These are phyloP conservation scores for Chaetorhynchus papuensis DNA, from an alignment of 2,113 vertebrate species.

Conservation along the genomic window DNA sequence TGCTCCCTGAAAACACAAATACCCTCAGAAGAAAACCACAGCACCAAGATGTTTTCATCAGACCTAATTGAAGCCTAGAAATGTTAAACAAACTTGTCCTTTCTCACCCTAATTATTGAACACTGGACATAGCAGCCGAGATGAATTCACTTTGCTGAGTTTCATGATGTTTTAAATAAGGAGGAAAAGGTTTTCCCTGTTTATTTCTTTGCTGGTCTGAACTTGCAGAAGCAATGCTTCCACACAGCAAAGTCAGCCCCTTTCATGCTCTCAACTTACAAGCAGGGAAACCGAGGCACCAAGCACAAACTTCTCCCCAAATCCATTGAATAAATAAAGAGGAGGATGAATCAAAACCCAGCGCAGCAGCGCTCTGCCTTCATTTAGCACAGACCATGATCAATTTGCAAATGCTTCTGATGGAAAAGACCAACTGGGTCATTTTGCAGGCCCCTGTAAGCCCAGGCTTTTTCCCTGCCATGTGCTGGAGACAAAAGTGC, in stretches of 20 bases:
- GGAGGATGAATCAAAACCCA: not conserved
- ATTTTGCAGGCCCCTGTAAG: not conserved
- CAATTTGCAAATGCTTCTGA: not conserved
- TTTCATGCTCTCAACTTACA: not conserved
- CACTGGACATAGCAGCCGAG: not conserved
- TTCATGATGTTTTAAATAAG: not conserved
- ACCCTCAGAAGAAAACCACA: not conserved
- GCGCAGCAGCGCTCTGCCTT: not conserved
- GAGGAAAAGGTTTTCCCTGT: not conserved
- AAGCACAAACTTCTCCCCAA: not conserved
- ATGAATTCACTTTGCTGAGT: not conserved
- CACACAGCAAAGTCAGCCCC: fast-evolving
- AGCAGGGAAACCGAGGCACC: not conserved
- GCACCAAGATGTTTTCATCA: not conserved
- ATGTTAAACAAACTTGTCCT: not conserved
- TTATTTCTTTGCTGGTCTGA: not conserved
- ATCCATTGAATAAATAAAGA: not conserved
- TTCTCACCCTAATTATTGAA: not conserved
- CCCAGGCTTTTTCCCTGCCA: not conserved
- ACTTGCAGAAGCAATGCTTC: not conserved
- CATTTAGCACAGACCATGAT: not conserved
- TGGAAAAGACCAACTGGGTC: not conserved
- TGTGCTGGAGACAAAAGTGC: not conserved
- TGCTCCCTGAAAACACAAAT: not conserved
- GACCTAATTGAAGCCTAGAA: not conserved